A percentile compares a stretch with the other conserved stretches of the same genome.
phyloP scores from a whole-genome alignment of 2,797 vertebrate genomes.

The Dendrocincla tyrannina region DNA sequence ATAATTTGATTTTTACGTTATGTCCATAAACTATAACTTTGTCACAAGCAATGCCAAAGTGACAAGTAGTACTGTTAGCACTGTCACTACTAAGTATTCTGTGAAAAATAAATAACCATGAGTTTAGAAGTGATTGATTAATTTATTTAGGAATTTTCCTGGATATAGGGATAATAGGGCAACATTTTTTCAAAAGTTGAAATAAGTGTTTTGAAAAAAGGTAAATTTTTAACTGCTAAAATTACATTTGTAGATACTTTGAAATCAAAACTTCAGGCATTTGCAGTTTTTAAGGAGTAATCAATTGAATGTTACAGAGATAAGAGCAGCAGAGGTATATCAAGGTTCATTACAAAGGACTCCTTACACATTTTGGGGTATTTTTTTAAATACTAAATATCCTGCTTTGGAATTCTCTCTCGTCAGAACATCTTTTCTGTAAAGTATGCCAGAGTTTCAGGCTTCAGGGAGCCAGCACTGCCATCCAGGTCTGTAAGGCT shows the following conservation, averaged over 20 bases:
- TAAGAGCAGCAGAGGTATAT: not conserved
- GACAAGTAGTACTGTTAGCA: constrained; percentile 26
- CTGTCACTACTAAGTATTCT: constrained; percentile 54
- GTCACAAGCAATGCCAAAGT: not conserved
- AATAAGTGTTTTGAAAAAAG: constrained; percentile 18
- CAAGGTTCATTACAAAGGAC: not conserved
- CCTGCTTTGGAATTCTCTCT: not conserved
- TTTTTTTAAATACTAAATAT: not conserved
- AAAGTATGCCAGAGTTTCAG: not conserved
- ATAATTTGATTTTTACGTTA: constrained; percentile 59
- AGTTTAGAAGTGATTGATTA: constrained; percentile 49
- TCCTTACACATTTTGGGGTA: not conserved
- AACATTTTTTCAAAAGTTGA: not conserved
- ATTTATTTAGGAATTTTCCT: constrained; percentile 57
- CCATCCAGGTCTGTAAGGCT: not conserved
- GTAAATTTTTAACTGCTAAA: not conserved
- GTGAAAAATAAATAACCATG: constrained; percentile 68
- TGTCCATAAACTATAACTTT: constrained; percentile 50
- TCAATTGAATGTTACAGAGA: not conserved
- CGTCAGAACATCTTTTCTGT: not conserved
- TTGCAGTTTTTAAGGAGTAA: not conserved
- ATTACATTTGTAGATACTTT: not conserved
- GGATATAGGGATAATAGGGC: not conserved
- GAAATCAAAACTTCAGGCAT: not conserved
- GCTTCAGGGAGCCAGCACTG: not conserved